Percentiles rank a stretch among this genome's conserved stretches.
Evolutionary conservation across 2,797 vertebrate genomes (phyloP).

Genomic region (Galagoides demidoff): DNA sequence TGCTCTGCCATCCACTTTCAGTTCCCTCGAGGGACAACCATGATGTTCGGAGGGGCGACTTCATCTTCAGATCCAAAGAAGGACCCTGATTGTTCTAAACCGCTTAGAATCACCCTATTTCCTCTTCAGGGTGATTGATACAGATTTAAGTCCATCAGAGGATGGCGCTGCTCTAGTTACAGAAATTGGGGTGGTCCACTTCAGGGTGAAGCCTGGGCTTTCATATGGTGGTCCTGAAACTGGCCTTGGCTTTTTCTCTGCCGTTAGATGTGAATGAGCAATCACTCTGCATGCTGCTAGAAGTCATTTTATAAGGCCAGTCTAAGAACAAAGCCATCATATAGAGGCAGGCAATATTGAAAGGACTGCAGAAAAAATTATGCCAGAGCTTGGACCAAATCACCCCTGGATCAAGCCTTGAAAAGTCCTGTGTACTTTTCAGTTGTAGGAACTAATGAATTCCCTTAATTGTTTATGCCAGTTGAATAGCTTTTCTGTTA

Average conservation of each 20-base stretch:
- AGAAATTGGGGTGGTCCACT: neutral
- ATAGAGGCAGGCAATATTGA: neutral
- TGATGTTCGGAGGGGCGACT: neutral
- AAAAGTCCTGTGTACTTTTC: neutral
- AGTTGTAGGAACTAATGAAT: slow-evolving; percentile 6
- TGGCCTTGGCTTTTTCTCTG: neutral
- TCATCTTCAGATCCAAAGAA: neutral
- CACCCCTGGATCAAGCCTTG: neutral
- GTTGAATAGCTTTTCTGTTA: slow-evolving; percentile 21
- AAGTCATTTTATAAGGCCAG: neutral
- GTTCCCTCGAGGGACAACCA: neutral
- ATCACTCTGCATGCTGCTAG: neutral
- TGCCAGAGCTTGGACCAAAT: neutral
- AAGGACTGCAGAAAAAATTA: neutral
- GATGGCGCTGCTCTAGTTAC: neutral
- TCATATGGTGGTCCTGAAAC: neutral
- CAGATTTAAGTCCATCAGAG: neutral
- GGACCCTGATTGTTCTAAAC: neutral
- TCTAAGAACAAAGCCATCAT: neutral
- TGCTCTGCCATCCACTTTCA: neutral
- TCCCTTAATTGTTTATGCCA: slow-evolving; percentile 28
- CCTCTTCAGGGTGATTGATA: neutral
- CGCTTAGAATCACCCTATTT: neutral
- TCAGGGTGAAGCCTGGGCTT: neutral
- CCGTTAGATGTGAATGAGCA: neutral